Conservation (phyloP, 1,140 invertebrate genomes). For the Eubasilissa regina region DNA sequence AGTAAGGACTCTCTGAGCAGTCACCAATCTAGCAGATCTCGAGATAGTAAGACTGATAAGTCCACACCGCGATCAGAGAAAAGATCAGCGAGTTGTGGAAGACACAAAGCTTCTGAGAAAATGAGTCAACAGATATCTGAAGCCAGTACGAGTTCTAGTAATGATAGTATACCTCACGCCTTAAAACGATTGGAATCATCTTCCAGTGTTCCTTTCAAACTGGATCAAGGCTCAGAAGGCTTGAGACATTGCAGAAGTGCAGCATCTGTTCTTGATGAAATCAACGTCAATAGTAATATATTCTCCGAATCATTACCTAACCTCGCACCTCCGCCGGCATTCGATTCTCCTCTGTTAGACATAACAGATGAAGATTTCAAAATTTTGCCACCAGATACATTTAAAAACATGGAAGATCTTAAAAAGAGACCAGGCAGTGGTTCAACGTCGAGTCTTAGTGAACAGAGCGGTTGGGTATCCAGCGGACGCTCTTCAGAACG, state of each 20-base stretch:
- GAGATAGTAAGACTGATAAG: conserved; percentile 64
- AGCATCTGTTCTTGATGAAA: conserved; percentile 73
- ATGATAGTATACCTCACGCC: conserved; percentile 70
- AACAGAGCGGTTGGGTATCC: conserved; percentile 85
- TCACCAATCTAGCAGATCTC: conserved; percentile 70
- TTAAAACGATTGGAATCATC: conserved; percentile 71
- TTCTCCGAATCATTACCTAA: conserved; percentile 77
- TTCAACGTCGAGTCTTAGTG: conserved; percentile 81
- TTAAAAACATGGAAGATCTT: conserved; percentile 67
- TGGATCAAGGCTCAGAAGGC: conserved; percentile 70
- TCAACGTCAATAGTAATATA: conserved; percentile 68
- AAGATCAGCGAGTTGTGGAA: conserved; percentile 60
- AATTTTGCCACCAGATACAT: conserved; percentile 70
- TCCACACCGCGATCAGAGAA: conserved; percentile 65
- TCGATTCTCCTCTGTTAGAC: conserved; percentile 71
- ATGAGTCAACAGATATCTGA: conserved; percentile 71
- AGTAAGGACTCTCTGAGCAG: conserved; percentile 71
- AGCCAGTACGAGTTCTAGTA: conserved; percentile 71
- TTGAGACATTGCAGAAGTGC: conserved; percentile 77
- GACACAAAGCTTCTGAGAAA: conserved; percentile 70
- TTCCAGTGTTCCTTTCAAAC: conserved; percentile 74
- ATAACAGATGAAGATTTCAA: conserved; percentile 71
- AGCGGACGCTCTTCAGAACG: conserved; percentile 77
- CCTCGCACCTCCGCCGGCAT: conserved; percentile 74
- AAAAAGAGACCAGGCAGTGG: conserved; percentile 67